Evolutionary conservation across 1,140 invertebrate species (phyloP).

Genomic region (Vanessa atalanta): DNA sequence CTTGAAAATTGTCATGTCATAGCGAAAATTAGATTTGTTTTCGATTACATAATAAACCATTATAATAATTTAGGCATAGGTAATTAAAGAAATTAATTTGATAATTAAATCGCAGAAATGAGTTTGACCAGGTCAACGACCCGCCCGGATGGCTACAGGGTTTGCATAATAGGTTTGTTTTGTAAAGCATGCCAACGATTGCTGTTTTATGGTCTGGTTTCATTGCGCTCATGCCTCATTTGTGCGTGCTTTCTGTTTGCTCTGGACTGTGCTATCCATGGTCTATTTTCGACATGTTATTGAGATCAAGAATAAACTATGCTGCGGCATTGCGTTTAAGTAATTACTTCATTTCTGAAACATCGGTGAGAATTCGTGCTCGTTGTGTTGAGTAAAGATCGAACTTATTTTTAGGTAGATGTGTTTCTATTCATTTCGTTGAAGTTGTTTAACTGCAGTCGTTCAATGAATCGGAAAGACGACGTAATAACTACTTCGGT

Average conservation of each 20-base stretch:
- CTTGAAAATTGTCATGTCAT: constrained; percentile 30
- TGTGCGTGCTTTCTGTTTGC: constrained; percentile 48
- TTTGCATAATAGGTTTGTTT: constrained; percentile 51
- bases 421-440: no score
- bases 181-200: constrained; percentile 52
- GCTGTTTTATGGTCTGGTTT: constrained; percentile 56
- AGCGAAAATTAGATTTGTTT: constrained; percentile 6
- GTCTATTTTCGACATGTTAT: constrained; percentile 56
- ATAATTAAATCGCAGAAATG: constrained; percentile 10
- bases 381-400: neutral
- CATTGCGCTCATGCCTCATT: constrained; percentile 56
- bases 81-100: neutral
- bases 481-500: neutral
- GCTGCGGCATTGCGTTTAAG: constrained; percentile 26
- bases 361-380: neutral
- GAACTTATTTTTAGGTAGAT: neutral
- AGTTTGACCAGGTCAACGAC: constrained; percentile 48
- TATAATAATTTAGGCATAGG: neutral
- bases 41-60: neutral
- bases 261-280: constrained; percentile 45
- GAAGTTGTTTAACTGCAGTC: no score
- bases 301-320: constrained; percentile 47
- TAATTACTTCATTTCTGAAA: constrained; percentile 25
- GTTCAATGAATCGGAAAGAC: no score
- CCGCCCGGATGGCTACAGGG: constrained; percentile 23